Percentiles rank a stretch among this genome's conserved stretches.
phyloP scores from a whole-genome alignment of 2,113 vertebrate genomes.

The Zingel zingel region DNA sequence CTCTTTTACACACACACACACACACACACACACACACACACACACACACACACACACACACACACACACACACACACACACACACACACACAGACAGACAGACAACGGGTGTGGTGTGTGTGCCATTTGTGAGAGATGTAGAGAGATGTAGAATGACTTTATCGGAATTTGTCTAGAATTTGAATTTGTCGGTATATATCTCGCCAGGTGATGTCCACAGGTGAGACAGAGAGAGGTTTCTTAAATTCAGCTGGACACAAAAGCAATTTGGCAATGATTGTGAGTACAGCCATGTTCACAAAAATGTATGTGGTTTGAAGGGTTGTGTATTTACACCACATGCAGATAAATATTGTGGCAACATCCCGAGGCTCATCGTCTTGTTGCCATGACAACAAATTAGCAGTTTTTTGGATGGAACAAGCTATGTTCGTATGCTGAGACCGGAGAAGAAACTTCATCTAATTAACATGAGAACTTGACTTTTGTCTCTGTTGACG shows the following conservation, averaged over 20 bases:
- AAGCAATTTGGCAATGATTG: not conserved
- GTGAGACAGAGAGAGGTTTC: not conserved
- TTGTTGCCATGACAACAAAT: constrained; percentile 30
- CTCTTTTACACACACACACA: constrained; percentile 29
- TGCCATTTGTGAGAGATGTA: constrained; percentile 26
- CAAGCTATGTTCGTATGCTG: not conserved
- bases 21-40: not conserved
- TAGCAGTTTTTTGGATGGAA: constrained; percentile 22
- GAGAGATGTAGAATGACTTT: too few relatives aligned
- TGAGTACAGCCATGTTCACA: not conserved
- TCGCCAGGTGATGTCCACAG: constrained; percentile 16
- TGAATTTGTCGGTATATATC: constrained; percentile 3
- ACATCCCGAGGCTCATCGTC: constrained; percentile 1
- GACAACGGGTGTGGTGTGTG: constrained; percentile 30
- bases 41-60: constrained; percentile 11
- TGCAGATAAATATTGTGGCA: constrained; percentile 38
- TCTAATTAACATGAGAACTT: not conserved
- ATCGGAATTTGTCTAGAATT: too few relatives aligned
- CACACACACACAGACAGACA: not conserved
- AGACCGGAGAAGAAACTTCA: not conserved
- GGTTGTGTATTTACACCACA: constrained; percentile 11
- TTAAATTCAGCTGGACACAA: not conserved
- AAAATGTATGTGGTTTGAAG: constrained; percentile 19
- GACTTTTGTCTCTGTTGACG: not conserved
- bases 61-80: not conserved